Evolutionary conservation across 2,113 vertebrate genomes (phyloP), one percentile per base, ranked within the genome.

Genomic region (Tragelaphus imberbis): DNA sequence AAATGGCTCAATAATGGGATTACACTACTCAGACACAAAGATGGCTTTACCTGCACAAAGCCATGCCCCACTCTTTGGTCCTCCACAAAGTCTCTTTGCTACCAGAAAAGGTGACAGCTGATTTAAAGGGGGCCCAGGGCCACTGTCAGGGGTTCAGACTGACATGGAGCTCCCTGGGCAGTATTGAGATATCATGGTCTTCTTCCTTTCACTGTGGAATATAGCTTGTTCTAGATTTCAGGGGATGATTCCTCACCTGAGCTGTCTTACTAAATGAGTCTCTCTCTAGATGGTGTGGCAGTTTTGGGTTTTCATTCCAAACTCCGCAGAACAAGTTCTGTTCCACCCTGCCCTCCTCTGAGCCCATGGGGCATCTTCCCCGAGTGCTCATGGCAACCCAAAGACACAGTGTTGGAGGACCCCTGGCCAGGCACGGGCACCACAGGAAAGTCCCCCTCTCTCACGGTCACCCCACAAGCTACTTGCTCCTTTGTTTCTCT

Each of bases 381-480:
- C 8, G 7, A 49, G 10, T 6, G 3, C n/a, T n/a, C 44, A 5
- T 21, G 40, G 10, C 15, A 36, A 13, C 21, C 56, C 16, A 63
- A 59, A 28, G 0, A 0, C 40, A 47, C 28, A 25, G 44, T 36
- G 33, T 19, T 0, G 0, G 79, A 8, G 87, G 1, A 28, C 47
- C 92, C 51, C 90, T 61, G n/a, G 33, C 36, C 2, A 17, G 85
- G 65, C 28, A 33, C 2, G 1, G n/a, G 21, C 59, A 17, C 30
- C 5, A 3, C 17, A 59, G 80, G 17, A 79, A 30, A 2, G 61
- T 51, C 49, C 65, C 65, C 7, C 47, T 81, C 5, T 8, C 9
- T 58, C 44, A 11, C 7, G 9, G 2, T 71, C 28, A 47, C 21
- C 53, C 56, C 59, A 28, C 44, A 27, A 27, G 16, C 79, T 25